Evolutionary conservation across 2,888 invertebrate genomes (phyloP).

Genomic region (Pemphredon lugubris): DNA sequence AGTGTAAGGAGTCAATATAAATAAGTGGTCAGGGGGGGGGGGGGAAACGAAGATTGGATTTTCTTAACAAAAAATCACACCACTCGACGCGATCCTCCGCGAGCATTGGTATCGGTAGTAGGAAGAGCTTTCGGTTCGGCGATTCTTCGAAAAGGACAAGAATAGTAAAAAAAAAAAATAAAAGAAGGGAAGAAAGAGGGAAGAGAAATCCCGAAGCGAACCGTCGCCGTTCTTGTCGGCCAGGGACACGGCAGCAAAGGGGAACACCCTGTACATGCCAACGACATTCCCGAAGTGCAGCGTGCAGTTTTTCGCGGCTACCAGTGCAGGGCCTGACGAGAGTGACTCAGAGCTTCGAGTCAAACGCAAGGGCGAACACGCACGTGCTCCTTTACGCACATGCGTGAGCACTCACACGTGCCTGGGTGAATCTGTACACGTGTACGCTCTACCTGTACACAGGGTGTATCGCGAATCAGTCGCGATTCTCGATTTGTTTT

Average conservation of each 20-base stretch:
- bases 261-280: constrained; percentile 77
- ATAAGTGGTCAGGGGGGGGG: too few relatives aligned
- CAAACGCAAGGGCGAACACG: constrained; percentile 65
- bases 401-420: constrained; percentile 4
- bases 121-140: constrained; percentile 9
- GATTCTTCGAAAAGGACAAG: constrained; percentile 43
- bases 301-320: constrained; percentile 77
- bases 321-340: constrained; percentile 64
- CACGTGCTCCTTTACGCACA: constrained; percentile 45
- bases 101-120: background rate
- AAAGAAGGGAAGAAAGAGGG: constrained; percentile 52
- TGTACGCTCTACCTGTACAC: constrained; percentile 16
- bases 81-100: constrained; percentile 14
- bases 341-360: constrained; percentile 72
- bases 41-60: too few relatives aligned
- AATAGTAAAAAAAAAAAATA: constrained; percentile 20
- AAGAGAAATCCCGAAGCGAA: constrained; percentile 57
- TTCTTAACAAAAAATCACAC: constrained; percentile 1
- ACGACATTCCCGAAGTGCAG: constrained; percentile 78
- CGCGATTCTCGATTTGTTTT: background rate
- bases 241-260: constrained; percentile 64
- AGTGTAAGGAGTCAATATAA: background rate
- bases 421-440: constrained; percentile 34
- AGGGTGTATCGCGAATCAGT: constrained; percentile 15
- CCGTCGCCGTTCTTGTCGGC: constrained; percentile 70